phyloP scores from a whole-genome alignment of 1,140 invertebrate genomes.

The Drosophila pectinifera region DNA sequence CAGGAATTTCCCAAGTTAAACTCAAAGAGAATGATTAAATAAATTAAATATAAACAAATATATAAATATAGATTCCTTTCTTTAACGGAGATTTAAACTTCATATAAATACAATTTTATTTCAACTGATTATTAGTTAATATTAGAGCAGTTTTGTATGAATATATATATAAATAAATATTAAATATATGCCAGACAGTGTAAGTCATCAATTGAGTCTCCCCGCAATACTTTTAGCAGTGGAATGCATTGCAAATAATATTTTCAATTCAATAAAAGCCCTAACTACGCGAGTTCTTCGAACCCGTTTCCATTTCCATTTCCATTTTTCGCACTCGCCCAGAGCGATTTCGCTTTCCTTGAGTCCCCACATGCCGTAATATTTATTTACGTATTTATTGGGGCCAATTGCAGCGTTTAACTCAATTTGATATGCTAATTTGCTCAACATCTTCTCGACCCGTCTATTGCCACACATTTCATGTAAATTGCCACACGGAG shows the following conservation, averaged over 20 bases:
- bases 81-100: too few relatives aligned
- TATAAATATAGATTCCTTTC: too few relatives aligned
- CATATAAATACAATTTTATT: too few relatives aligned
- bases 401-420: conserved; percentile 67
- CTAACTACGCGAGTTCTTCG: conserved; percentile 13
- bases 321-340: conserved; percentile 12
- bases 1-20: too few relatives aligned
- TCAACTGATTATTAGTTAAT: too few relatives aligned
- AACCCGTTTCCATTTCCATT: conserved; percentile 19
- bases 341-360: conserved; percentile 41
- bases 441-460: conserved; percentile 42
- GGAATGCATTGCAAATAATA: conserved; percentile 9
- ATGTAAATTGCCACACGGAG: conserved; percentile 23
- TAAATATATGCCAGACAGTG: too few relatives aligned
- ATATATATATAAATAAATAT: too few relatives aligned
- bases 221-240: neutral
- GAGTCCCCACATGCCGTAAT: conserved; percentile 31
- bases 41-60: too few relatives aligned
- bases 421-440: conserved; percentile 82
- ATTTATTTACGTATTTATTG: conserved; percentile 48
- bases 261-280: conserved; percentile 16
- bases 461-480: conserved; percentile 45
- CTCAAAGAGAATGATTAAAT: too few relatives aligned
- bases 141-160: too few relatives aligned
- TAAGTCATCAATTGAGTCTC: neutral